These are phyloP conservation scores for Nymphalis urticae DNA, from an alignment of 2,888 invertebrate species.

Conservation along the genomic window DNA sequence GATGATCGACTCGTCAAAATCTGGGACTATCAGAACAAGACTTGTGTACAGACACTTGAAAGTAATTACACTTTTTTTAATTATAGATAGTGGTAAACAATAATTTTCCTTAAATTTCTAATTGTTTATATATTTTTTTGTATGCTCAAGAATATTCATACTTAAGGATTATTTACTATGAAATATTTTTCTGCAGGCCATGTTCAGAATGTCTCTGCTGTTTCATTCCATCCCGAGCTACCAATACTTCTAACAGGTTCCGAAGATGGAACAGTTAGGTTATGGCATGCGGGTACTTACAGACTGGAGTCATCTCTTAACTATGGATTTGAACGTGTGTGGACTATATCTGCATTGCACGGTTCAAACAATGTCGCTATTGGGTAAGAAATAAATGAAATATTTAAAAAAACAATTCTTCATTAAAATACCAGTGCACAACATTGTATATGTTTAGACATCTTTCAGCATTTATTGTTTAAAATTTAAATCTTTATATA, in stretches of 20 bases:
- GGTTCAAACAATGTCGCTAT: constrained; percentile 98
- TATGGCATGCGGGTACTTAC: constrained; percentile 99
- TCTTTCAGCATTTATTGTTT: too few relatives aligned
- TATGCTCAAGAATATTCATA: too few relatives aligned
- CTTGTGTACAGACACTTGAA: constrained; percentile 98
- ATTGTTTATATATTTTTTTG: neutral
- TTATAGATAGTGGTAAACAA: too few relatives aligned
- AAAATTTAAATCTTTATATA: too few relatives aligned
- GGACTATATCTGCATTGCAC: constrained; percentile 96
- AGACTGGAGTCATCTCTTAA: constrained; percentile 97
- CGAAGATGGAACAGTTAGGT: constrained; percentile 97
- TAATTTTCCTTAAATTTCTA: too few relatives aligned
- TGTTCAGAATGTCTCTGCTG: constrained; percentile 96
- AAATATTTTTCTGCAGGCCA: constrained; percentile 84
- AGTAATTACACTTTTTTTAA: constrained; percentile 56
- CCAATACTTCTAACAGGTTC: constrained; percentile 98
- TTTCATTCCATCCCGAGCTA: constrained; percentile 98
- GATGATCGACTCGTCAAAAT: constrained; percentile 99
- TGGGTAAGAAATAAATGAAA: constrained; percentile 77
- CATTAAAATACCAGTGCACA: too few relatives aligned
- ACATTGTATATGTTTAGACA: too few relatives aligned
- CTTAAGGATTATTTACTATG: too few relatives aligned
- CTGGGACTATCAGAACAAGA: constrained; percentile 99
- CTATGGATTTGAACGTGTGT: constrained; percentile 98
- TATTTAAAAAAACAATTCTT: neutral